phyloP scores from a whole-genome alignment of 2,888 invertebrate genomes.

The Lysandra bellargus region DNA sequence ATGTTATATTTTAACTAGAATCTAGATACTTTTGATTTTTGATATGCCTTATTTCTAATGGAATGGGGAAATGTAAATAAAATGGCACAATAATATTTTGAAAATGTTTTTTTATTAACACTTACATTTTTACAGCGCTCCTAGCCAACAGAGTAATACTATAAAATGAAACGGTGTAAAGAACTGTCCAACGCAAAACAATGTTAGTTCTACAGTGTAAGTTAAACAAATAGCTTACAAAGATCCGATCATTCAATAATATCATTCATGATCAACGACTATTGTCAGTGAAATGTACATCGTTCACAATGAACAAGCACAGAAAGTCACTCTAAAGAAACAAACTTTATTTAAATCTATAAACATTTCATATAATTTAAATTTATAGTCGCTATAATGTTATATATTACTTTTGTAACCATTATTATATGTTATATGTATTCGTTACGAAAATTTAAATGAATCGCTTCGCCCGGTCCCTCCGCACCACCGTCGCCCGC shows the following conservation, averaged over 20 bases:
- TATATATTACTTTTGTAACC: constrained; percentile 80
- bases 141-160: constrained; percentile 81
- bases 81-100: constrained; percentile 76
- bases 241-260: constrained; percentile 68
- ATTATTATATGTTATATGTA: constrained; percentile 80
- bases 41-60: not conserved
- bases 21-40: not conserved
- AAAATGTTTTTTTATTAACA: constrained; percentile 82
- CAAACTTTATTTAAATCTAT: constrained; percentile 77
- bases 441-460: constrained; percentile 77
- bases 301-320: constrained; percentile 71
- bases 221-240: constrained; percentile 71
- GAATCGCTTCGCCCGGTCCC: constrained; percentile 57
- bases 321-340: constrained; percentile 76
- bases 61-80: constrained; percentile 47
- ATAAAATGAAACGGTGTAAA: constrained; percentile 79
- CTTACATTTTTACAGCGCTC: constrained; percentile 81
- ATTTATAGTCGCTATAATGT: constrained; percentile 80
- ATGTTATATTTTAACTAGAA: not conserved
- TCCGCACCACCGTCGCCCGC: constrained; percentile 32
- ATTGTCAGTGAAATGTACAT: constrained; percentile 70
- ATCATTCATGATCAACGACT: constrained; percentile 61
- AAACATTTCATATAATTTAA: constrained; percentile 81
- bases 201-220: constrained; percentile 78
- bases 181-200: constrained; percentile 79